Conservation (phyloP, 2,797 vertebrate genomes). For the Bradypodion pumilum region DNA sequence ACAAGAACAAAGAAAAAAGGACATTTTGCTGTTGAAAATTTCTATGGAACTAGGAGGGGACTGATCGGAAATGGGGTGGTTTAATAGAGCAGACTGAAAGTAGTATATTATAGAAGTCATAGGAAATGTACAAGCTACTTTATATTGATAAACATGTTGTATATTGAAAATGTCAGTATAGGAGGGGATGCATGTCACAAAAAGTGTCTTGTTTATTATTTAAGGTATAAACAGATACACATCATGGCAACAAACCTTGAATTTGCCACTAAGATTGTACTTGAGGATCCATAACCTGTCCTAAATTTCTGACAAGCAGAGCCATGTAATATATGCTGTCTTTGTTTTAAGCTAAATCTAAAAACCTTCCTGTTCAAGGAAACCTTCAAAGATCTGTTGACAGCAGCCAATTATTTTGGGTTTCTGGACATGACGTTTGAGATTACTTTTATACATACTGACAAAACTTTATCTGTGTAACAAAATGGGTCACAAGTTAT, state of each 20-base stretch:
- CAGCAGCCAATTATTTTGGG: too few species aligned
- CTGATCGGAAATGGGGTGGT: neutral
- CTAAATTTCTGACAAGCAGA: neutral
- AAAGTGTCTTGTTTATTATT: neutral
- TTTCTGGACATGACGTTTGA: too few species aligned
- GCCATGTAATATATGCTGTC: neutral
- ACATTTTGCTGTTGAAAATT: neutral
- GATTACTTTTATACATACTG: too few species aligned
- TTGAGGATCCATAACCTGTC: neutral
- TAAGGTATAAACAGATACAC: neutral
- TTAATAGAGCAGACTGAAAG: neutral
- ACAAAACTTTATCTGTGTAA: too few species aligned
- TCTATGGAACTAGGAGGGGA: neutral
- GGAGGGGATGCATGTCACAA: neutral
- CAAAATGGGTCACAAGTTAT: too few species aligned
- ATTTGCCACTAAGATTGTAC: too few species aligned
- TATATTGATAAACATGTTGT: neutral
- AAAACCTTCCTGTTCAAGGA: too few species aligned
- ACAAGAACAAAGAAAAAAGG: neutral
- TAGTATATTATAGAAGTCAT: neutral
- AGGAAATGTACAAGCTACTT: neutral
- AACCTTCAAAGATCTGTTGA: too few species aligned
- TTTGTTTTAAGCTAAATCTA: too few species aligned
- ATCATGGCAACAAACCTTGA: neutral
- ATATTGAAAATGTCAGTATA: neutral